Evolutionary conservation across 2,113 vertebrate genomes (phyloP).

Genomic region (Halcyon senegalensis): DNA sequence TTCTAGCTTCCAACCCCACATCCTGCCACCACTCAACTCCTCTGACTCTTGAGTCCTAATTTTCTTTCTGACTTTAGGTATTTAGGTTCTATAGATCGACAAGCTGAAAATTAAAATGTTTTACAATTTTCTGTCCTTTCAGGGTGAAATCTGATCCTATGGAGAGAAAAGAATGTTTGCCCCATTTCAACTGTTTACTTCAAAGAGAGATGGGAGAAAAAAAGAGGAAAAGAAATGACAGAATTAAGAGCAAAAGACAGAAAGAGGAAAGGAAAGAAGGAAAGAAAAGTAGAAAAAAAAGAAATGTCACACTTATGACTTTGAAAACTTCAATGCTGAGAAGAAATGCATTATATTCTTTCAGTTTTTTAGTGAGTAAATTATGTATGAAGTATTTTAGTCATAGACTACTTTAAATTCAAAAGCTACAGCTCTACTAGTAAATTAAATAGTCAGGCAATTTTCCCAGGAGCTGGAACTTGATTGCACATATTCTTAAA

Average conservation of each 20-base stretch:
- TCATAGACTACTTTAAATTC: background rate
- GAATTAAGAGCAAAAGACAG: background rate
- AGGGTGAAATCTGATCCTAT: background rate
- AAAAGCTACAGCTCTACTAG: background rate
- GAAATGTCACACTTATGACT: background rate
- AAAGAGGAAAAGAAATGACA: background rate
- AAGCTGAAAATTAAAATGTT: slow-evolving; percentile 28
- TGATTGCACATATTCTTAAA: background rate
- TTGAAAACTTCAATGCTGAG: background rate
- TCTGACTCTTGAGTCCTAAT: background rate
- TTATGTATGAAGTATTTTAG: background rate
- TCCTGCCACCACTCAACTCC: background rate
- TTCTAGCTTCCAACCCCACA: background rate
- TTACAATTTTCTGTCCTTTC: background rate
- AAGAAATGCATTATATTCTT: background rate
- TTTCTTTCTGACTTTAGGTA: background rate
- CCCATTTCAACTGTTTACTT: background rate
- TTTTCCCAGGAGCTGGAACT: background rate
- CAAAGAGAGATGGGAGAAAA: background rate
- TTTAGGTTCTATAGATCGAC: background rate
- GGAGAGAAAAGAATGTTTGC: background rate
- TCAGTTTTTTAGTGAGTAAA: background rate
- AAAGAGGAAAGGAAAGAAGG: background rate
- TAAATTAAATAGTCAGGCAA: background rate
- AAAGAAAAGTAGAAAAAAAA: background rate